Evolutionary conservation across 2,888 invertebrate genomes (phyloP).

Genomic region (Unio pictorum): DNA sequence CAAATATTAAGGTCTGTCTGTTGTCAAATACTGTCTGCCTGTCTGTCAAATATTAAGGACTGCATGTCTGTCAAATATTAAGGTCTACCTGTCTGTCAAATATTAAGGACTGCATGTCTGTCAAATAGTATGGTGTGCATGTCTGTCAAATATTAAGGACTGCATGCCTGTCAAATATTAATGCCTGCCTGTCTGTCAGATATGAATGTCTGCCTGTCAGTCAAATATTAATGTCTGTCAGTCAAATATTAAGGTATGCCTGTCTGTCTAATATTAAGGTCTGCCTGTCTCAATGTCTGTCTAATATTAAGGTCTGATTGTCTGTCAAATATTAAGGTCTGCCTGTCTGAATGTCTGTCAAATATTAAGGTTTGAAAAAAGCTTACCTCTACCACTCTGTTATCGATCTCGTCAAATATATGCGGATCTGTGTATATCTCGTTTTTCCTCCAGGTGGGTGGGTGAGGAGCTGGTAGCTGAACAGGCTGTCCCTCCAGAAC

Average conservation of each 20-base stretch:
- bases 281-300: too few relatives aligned
- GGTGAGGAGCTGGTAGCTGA: constrained; percentile 55
- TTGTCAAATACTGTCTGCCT: not conserved
- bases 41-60: not conserved
- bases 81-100: not conserved
- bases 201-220: too few relatives aligned
- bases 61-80: too few relatives aligned
- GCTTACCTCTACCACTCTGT: constrained; percentile 67
- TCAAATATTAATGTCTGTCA: too few relatives aligned
- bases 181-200: not conserved
- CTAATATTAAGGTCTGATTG: too few relatives aligned
- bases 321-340: too few relatives aligned
- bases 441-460: constrained; percentile 65
- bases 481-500: constrained; percentile 55
- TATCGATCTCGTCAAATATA: constrained; percentile 67
- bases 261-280: not conserved
- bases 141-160: too few relatives aligned
- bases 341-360: too few relatives aligned
- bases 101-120: too few relatives aligned
- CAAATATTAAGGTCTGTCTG: not conserved
- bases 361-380: not conserved
- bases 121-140: too few relatives aligned
- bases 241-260: not conserved
- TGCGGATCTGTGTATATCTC: constrained; percentile 64
- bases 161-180: too few relatives aligned